Evolutionary conservation across 1,140 invertebrate genomes (phyloP), one percentile per base, ranked within the genome.

Genomic region (Eumaeus atala): DNA sequence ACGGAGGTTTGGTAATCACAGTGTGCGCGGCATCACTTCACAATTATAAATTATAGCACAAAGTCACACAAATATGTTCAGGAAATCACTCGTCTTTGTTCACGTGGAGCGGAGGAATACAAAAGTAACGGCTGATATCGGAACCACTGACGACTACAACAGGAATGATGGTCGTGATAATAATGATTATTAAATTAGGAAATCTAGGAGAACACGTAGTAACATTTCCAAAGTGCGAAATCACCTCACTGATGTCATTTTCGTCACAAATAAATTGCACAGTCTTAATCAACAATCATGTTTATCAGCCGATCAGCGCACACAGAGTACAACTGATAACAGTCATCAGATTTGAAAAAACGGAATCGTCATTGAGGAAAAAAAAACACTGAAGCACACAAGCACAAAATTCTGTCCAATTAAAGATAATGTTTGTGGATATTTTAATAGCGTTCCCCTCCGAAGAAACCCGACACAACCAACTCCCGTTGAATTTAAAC

Each of bases 351-450:
- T 76, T 68, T 66, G 68, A 77, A 83, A 81, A 82, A 82, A 77
- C 66, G 49, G 71, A 74, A 74, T 70, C 71, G 74, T 78, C 77
- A 78, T 76, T 62, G 64, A 54, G 52, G n/a, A 63, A 69, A 78
- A 80, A 84, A 84, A 82, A 70, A 70, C 64, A 51, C 53, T 40
- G 50, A 75, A 77, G 69, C 81, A 84, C 84, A 87, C 84, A 79
- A 71, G 70, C 78, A 84, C 84, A 84, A 77, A 84, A 72, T 72
- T 72, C 75, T 75, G 81, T 81, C 79, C 84, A 87, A 87, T 87
- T 87, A 87, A 82, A 82, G 79, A 75, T 84, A 87, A 84, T 84
- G 79, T 84, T 84, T 84, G 81, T 79, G 76, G 81, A 84, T 82
- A 86, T 87, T 87, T 87, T 87, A 87, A 87, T 87, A 83, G 78